A percentile compares a stretch with the other conserved stretches of the same genome.
Evolutionary conservation across 2,888 invertebrate species (phyloP).

Genomic region (Ctenicera cuprea): DNA sequence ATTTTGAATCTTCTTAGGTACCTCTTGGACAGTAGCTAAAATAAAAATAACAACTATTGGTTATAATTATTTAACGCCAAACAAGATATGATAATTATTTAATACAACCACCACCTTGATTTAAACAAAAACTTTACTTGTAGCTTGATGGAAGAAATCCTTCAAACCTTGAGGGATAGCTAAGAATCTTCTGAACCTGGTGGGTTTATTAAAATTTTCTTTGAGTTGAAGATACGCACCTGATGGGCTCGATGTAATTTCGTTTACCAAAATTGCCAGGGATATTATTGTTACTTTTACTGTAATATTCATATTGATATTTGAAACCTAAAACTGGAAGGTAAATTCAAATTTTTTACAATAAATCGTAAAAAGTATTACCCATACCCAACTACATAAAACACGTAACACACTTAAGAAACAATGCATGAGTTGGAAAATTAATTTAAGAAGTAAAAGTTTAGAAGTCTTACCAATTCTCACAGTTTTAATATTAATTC

Average conservation of each 20-base stretch:
- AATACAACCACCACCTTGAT: background rate
- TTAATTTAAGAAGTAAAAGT: too few relatives aligned
- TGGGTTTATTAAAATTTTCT: background rate
- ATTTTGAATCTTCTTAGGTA: background rate
- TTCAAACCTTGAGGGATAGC: background rate
- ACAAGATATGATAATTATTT: too few relatives aligned
- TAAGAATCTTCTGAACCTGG: background rate
- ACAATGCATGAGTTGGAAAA: too few relatives aligned
- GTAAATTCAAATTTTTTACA: too few relatives aligned
- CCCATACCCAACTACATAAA: too few relatives aligned
- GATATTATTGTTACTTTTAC: background rate
- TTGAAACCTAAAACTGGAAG: background rate
- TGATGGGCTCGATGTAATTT: background rate
- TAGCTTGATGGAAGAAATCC: background rate
- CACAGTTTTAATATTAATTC: too few relatives aligned
- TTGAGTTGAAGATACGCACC: background rate
- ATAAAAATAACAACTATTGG: background rate
- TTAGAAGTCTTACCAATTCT: too few relatives aligned
- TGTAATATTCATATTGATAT: background rate
- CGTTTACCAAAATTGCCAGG: background rate
- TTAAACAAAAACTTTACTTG: slow-evolving; percentile 4
- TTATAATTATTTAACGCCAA: background rate
- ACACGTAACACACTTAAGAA: too few relatives aligned
- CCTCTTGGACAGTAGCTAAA: background rate
- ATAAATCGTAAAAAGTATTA: too few relatives aligned